A percentile compares a stretch with the other conserved stretches of the same genome.
Evolutionary conservation across 2,113 vertebrate species (phyloP).

Genomic region (Cathartes aura): DNA sequence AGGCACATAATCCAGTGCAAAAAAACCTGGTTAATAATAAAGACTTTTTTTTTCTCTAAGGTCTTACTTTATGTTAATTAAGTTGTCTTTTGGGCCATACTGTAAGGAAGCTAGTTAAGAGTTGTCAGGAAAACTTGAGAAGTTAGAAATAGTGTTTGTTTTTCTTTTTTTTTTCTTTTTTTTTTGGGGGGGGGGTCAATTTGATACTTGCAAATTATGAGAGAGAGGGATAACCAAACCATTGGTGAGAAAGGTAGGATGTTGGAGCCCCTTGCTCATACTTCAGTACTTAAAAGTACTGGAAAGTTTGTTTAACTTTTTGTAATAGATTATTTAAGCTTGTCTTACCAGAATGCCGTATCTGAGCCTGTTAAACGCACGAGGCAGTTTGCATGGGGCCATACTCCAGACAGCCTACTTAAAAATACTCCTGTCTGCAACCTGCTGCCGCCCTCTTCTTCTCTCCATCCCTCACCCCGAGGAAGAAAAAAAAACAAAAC

Average conservation of each 20-base stretch:
- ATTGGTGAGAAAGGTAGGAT: neutral
- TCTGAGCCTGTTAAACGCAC: accelerated
- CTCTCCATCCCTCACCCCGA: accelerated
- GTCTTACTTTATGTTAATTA: slow-evolving; percentile 55
- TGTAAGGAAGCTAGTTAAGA: neutral
- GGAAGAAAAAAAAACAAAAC: neutral
- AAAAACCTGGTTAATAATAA: slow-evolving; percentile 80
- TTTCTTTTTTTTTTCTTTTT: neutral
- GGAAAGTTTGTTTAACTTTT: too few species aligned
- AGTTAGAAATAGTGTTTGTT: neutral
- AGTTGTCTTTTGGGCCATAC: neutral
- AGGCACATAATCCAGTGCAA: slow-evolving; percentile 79
- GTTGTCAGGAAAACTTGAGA: neutral
- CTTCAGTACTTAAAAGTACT: neutral
- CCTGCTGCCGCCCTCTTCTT: accelerated
- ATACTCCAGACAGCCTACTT: neutral
- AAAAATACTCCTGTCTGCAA: accelerated
- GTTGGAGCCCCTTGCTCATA: neutral
- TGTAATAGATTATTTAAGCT: neutral
- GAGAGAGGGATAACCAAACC: neutral
- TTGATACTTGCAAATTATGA: neutral
- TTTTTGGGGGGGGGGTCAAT: neutral
- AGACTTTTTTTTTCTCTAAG: slow-evolving; percentile 80
- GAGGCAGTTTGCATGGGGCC: too few species aligned
- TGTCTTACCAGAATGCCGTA: accelerated